Evolutionary conservation across 1,140 invertebrate genomes (phyloP).

Genomic region (Leptopilina clavipes): DNA sequence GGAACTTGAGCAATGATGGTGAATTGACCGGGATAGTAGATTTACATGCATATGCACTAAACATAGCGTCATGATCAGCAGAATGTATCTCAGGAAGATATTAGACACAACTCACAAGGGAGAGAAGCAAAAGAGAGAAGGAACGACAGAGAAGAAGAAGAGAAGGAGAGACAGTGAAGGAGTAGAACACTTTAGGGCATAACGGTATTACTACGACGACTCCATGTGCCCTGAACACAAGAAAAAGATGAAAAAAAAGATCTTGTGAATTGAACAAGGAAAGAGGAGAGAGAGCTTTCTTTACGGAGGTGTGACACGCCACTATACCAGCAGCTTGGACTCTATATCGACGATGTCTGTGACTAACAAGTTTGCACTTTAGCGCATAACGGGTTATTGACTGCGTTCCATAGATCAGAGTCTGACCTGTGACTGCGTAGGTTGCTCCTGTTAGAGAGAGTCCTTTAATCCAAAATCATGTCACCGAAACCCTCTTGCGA

Average conservation of each 20-base stretch:
- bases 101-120: slow-evolving; percentile 29
- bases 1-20: background rate
- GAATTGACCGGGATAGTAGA: background rate
- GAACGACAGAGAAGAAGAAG: slow-evolving; percentile 33
- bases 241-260: background rate
- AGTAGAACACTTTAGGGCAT: slow-evolving; percentile 69
- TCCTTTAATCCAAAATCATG: background rate
- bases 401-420: slow-evolving; percentile 68
- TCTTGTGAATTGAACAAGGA: slow-evolving; percentile 23
- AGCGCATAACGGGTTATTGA: slow-evolving; percentile 70
- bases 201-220: slow-evolving; percentile 67
- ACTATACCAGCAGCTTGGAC: slow-evolving; percentile 42
- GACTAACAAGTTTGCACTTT: slow-evolving; percentile 75
- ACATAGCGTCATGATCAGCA: slow-evolving; percentile 15
- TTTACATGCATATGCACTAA: slow-evolving; percentile 32
- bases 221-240: slow-evolving; percentile 40
- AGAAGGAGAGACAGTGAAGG: slow-evolving; percentile 34
- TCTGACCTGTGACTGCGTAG: slow-evolving; percentile 69
- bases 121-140: slow-evolving; percentile 19
- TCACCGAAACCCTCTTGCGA: background rate
- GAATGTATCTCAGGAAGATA: slow-evolving; percentile 18
- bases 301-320: slow-evolving; percentile 45
- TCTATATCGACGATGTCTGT: slow-evolving; percentile 51
- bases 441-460: slow-evolving; percentile 53
- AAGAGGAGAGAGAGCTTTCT: slow-evolving; percentile 40